phyloP scores from a whole-genome alignment of 2,888 invertebrate genomes.

The Cataglyphis livida region DNA sequence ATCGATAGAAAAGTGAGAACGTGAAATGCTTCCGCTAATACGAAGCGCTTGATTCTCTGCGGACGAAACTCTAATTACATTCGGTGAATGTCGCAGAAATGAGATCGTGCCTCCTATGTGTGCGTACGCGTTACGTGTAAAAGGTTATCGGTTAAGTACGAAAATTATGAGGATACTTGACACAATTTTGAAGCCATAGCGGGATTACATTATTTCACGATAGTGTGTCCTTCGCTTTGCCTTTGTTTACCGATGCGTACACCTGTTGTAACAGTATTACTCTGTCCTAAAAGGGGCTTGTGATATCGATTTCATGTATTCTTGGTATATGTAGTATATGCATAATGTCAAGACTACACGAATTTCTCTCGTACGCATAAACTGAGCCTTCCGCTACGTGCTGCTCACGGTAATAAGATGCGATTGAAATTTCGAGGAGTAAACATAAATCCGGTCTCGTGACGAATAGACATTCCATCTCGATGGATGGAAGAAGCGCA shows the following conservation, averaged over 20 bases:
- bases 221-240: not conserved
- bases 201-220: not conserved
- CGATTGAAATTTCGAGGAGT: slow-evolving; percentile 2
- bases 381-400: not conserved
- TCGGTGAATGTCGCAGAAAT: slow-evolving; percentile 19
- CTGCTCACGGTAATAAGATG: slow-evolving; percentile 4
- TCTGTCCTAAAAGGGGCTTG: not conserved
- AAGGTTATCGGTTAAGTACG: slow-evolving; percentile 1
- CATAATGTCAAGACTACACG: not conserved
- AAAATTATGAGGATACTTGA: not conserved
- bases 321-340: not conserved
- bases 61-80: slow-evolving; percentile 35
- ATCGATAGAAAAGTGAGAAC: slow-evolving; percentile 32
- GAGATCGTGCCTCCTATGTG: not conserved
- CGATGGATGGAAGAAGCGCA: not conserved
- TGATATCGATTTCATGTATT: slow-evolving; percentile 18
- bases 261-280: slow-evolving; percentile 9
- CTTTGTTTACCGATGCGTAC: slow-evolving; percentile 22
- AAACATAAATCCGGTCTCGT: slow-evolving; percentile 16
- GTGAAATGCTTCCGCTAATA: slow-evolving; percentile 17
- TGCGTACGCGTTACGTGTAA: not conserved
- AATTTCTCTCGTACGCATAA: not conserved
- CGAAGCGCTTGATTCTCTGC: slow-evolving; percentile 21
- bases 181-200: not conserved
- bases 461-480: slow-evolving; percentile 8